phyloP scores from a whole-genome alignment of 1,140 invertebrate genomes.

The Drosophila repletoides region DNA sequence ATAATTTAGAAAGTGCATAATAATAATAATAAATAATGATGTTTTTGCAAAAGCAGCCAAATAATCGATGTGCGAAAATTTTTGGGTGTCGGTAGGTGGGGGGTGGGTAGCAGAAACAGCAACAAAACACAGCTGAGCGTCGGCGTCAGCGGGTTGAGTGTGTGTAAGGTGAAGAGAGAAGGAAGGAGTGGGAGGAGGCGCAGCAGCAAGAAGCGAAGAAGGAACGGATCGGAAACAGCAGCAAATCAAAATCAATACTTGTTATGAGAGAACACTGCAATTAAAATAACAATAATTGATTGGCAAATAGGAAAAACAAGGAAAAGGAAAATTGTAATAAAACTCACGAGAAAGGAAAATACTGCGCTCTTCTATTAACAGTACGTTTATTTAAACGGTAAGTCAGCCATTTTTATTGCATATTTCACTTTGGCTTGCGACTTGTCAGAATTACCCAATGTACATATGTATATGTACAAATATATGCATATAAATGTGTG shows the following conservation, averaged over 20 bases:
- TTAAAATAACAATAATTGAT: constrained; percentile 52
- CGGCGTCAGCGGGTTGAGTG: constrained; percentile 11
- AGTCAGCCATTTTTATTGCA: constrained; percentile 73
- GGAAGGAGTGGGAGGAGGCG: constrained; percentile 21
- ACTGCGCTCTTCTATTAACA: constrained; percentile 36
- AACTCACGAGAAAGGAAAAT: constrained; percentile 9
- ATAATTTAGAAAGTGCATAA: too few relatives aligned
- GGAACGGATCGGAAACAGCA: constrained; percentile 22
- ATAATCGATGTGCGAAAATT: constrained; percentile 70
- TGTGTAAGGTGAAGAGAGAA: constrained; percentile 34
- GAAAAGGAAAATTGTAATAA: background rate
- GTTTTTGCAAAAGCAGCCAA: constrained; percentile 36
- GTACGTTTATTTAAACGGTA: constrained; percentile 53
- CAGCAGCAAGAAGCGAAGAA: constrained; percentile 22
- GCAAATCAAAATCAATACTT: constrained; percentile 72
- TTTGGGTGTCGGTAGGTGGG: constrained; percentile 33
- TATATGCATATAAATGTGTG: background rate
- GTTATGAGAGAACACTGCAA: constrained; percentile 56
- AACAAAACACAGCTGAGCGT: constrained; percentile 66
- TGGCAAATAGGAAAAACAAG: constrained; percentile 11
- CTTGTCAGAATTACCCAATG: constrained; percentile 8
- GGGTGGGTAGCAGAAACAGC: constrained; percentile 10
- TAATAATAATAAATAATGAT: constrained; percentile 31
- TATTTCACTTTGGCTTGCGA: constrained; percentile 27
- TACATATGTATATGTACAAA: background rate